Evolutionary conservation across 2,113 vertebrate species (phyloP).

Genomic region (Anoura caudifer): DNA sequence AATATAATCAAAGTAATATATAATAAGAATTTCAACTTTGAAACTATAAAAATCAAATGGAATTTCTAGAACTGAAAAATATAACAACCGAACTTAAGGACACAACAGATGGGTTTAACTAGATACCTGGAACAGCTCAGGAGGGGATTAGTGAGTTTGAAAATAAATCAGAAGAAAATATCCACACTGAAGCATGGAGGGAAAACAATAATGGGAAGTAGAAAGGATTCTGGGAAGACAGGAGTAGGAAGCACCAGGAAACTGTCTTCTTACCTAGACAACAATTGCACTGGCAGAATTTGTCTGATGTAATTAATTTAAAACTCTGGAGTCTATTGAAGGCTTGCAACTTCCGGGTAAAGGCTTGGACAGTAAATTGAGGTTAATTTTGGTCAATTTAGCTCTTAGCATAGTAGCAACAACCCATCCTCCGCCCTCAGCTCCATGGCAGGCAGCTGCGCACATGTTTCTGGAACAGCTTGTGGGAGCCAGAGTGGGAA

Average conservation of each 20-base stretch:
- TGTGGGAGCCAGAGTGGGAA: neutral
- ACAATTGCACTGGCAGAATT: neutral
- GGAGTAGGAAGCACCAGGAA: neutral
- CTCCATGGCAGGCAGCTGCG: neutral
- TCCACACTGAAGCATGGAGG: neutral
- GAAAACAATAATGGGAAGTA: neutral
- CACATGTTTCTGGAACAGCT: neutral
- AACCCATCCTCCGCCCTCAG: neutral
- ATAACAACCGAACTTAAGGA: neutral
- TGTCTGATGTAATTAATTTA: neutral
- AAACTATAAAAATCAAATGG: neutral
- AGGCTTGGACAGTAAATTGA: neutral
- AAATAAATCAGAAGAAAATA: neutral
- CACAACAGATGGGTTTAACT: neutral
- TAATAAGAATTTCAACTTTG: neutral
- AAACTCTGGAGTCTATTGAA: neutral
- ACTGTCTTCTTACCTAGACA: neutral
- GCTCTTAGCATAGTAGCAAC: neutral
- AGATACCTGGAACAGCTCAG: neutral
- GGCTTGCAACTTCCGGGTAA: neutral
- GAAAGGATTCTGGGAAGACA: neutral
- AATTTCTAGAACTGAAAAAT: neutral
- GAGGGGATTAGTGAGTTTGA: neutral
- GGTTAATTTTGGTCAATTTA: slow-evolving; percentile 23
- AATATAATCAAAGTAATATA: neutral